phyloP scores from a whole-genome alignment of 1,140 invertebrate genomes.

The Antheraea pernyi region DNA sequence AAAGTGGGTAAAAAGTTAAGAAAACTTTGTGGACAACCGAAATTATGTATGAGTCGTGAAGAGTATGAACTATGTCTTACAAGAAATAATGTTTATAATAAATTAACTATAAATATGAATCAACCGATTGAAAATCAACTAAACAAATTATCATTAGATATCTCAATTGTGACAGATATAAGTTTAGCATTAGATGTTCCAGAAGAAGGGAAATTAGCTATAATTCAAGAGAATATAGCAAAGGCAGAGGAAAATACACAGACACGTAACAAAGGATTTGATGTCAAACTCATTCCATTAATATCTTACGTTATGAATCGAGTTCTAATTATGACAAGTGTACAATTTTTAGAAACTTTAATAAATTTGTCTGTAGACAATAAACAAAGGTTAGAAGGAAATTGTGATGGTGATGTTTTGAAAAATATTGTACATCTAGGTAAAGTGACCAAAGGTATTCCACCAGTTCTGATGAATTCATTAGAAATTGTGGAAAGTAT shows the following conservation, averaged over 20 bases:
- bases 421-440: constrained; percentile 37
- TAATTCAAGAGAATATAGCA: constrained; percentile 33
- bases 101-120: constrained; percentile 47
- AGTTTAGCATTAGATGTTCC: constrained; percentile 54
- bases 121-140: constrained; percentile 51
- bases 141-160: constrained; percentile 32
- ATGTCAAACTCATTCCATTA: constrained; percentile 57
- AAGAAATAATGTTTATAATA: constrained; percentile 43
- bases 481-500: constrained; percentile 39
- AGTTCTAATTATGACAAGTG: constrained; percentile 50
- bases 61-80: constrained; percentile 44
- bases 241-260: constrained; percentile 32
- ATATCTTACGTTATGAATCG: constrained; percentile 64
- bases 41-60: constrained; percentile 46
- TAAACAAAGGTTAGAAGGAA: constrained; percentile 10
- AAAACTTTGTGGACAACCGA: constrained; percentile 59
- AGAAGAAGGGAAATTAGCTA: constrained; percentile 31
- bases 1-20: constrained; percentile 62
- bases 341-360: constrained; percentile 12
- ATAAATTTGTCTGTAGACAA: not conserved
- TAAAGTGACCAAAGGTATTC: constrained; percentile 46
- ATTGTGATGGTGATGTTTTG: constrained; percentile 33
- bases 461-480: constrained; percentile 42
- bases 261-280: constrained; percentile 23
- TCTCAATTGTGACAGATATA: constrained; percentile 29